Percentiles rank a stretch among this genome's conserved stretches.
phyloP scores from a whole-genome alignment of 2,888 invertebrate species.

The Ophion ellenae region DNA sequence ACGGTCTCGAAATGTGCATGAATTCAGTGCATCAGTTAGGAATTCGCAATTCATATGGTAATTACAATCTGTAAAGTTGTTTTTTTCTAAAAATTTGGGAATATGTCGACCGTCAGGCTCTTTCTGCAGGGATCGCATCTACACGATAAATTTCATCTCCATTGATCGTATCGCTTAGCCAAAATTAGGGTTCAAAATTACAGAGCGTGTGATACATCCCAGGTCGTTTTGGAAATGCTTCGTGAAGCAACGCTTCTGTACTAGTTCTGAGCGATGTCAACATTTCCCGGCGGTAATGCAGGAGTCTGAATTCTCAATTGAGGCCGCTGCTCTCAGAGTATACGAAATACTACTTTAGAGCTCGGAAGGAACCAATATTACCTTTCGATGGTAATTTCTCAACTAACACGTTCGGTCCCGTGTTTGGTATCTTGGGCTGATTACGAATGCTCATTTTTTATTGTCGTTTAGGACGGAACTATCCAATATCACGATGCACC shows the following conservation, averaged over 20 bases:
- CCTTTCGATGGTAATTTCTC: conserved; percentile 2
- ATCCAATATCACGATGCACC: background rate
- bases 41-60: no score
- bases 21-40: no score
- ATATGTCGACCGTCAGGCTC: background rate
- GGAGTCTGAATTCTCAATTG: conserved; percentile 41
- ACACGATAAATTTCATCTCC: no score
- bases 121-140: background rate
- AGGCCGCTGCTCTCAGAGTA: background rate
- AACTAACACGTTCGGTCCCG: background rate
- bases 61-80: no score
- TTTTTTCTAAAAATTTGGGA: no score
- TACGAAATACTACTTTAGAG: background rate
- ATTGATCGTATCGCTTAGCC: no score
- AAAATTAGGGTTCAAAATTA: no score
- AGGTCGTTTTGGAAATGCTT: conserved; percentile 16
- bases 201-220: no score
- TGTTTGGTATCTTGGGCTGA: no score
- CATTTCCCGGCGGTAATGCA: conserved; percentile 24
- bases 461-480: background rate
- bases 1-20: no score
- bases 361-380: background rate
- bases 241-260: conserved; percentile 22
- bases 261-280: background rate
- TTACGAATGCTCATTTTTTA: background rate